A percentile compares a stretch with the other conserved stretches of the same genome.
phyloP scores from a whole-genome alignment of 1,140 invertebrate species.

The Bombus breviceps region DNA sequence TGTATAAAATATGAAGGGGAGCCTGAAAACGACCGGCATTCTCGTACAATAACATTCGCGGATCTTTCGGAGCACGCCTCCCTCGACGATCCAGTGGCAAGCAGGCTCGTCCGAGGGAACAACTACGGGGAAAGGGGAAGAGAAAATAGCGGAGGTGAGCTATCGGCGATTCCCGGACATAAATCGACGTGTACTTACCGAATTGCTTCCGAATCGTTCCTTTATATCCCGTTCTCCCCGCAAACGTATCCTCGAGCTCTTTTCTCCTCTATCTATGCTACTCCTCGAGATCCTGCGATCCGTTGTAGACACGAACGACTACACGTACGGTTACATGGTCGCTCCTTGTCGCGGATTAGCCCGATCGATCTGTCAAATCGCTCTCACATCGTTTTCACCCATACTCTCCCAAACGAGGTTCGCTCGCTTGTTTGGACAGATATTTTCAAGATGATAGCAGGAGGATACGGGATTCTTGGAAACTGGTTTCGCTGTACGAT shows the following conservation, averaged over 20 bases:
- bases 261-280: conserved; percentile 33
- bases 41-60: conserved; percentile 72
- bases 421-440: neutral
- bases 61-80: conserved; percentile 59
- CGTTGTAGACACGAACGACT: conserved; percentile 54
- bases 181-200: conserved; percentile 80
- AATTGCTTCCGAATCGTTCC: conserved; percentile 80
- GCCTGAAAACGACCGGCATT: conserved; percentile 58
- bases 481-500: neutral
- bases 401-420: neutral
- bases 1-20: conserved; percentile 73
- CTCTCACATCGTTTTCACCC: neutral
- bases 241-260: conserved; percentile 37
- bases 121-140: conserved; percentile 1
- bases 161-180: conserved; percentile 76
- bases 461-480: neutral
- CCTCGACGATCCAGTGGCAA: conserved; percentile 32
- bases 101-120: conserved; percentile 24
- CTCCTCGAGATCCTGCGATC: conserved; percentile 31
- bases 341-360: conserved; percentile 45
- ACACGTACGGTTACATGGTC: conserved; percentile 37
- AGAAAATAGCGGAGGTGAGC: conserved; percentile 68
- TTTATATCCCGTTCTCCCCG: conserved; percentile 70
- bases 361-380: conserved; percentile 49
- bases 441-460: neutral